These are phyloP conservation scores for Leptopilina syphax DNA, from an alignment of 2,888 invertebrate species.

Conservation along the genomic window DNA sequence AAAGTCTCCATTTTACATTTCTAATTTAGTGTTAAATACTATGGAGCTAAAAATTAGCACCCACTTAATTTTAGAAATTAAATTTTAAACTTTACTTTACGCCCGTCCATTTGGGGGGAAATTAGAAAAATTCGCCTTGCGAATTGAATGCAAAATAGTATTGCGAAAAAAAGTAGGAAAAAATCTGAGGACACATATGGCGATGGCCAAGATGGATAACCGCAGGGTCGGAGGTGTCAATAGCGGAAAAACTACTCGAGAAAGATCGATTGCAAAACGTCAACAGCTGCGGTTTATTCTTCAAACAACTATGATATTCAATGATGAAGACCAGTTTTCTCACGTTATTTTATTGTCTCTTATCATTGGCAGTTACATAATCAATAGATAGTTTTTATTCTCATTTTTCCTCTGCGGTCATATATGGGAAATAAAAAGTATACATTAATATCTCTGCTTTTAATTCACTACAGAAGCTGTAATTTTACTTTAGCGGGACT, in stretches of 20 bases:
- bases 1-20: too few species aligned
- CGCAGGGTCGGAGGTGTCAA: constrained; percentile 18
- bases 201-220: constrained; percentile 34
- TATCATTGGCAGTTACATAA: not conserved
- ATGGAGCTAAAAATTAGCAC: too few species aligned
- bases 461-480: too few species aligned
- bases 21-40: too few species aligned
- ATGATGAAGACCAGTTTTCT: constrained; percentile 3
- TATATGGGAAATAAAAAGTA: not conserved
- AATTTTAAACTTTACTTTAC: not conserved
- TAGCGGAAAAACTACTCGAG: not conserved
- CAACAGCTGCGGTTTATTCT: constrained; percentile 4
- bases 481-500: too few species aligned
- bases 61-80: too few species aligned
- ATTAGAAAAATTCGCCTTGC: not conserved
- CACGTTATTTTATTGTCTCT: not conserved
- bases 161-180: not conserved
- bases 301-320: not conserved
- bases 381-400: too few species aligned
- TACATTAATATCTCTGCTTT: too few species aligned
- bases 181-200: constrained; percentile 20
- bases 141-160: not conserved
- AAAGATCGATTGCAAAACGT: constrained; percentile 22
- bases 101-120: not conserved
- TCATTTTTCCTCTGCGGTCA: too few species aligned